Evolutionary conservation across 1,140 invertebrate genomes (phyloP).

Genomic region (Ylistrum balloti): DNA sequence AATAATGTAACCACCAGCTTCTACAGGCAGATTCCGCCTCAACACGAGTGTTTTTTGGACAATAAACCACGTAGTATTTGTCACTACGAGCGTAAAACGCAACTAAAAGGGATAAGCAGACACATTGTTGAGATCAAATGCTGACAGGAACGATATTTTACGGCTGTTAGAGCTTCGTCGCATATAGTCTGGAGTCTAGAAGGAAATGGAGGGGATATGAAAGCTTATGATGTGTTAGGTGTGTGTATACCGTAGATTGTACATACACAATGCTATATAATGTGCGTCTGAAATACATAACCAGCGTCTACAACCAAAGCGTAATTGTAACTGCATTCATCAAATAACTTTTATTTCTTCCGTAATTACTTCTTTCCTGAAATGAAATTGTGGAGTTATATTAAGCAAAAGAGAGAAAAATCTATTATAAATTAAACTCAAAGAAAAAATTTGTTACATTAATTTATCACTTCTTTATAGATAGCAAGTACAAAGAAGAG

Average conservation of each 20-base stretch:
- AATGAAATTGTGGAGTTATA: not conserved
- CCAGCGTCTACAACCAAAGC: not conserved
- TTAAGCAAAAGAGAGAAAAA: slow-evolving; percentile 18
- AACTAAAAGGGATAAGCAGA: too few species aligned
- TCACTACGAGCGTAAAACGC: too few species aligned
- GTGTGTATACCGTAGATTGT: not conserved
- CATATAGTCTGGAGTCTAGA: not conserved
- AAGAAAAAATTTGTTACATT: not conserved
- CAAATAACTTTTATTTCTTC: too few species aligned
- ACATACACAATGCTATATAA: not conserved
- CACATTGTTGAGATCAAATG: too few species aligned
- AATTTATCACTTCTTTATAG: not conserved
- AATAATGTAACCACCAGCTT: too few species aligned
- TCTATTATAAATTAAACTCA: slow-evolving; percentile 22
- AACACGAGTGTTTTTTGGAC: too few species aligned
- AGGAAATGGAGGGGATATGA: too few species aligned
- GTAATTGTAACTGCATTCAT: too few species aligned
- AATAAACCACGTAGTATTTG: too few species aligned
- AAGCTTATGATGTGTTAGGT: too few species aligned
- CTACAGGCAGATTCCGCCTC: too few species aligned
- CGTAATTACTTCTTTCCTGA: not conserved
- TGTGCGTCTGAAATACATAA: not conserved
- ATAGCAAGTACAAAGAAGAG: not conserved
- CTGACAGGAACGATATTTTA: not conserved
- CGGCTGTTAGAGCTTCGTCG: not conserved